A percentile compares a stretch with the other conserved stretches of the same genome.
Evolutionary conservation across 1,140 invertebrate genomes (phyloP).

Genomic region (Macrotrachela quadricornifera): DNA sequence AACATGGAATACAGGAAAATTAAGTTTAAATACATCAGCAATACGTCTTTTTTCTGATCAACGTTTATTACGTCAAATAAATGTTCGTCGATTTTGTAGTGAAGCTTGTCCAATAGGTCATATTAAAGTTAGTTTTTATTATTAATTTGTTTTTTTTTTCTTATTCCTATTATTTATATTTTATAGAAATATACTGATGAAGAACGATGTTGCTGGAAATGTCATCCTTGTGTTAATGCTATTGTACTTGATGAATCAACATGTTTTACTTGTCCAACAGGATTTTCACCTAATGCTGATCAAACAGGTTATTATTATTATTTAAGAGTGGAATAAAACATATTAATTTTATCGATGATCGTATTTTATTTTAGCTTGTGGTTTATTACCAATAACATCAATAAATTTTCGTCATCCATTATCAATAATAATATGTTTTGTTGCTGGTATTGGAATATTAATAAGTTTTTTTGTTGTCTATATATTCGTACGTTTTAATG

Average conservation of each 20-base stretch:
- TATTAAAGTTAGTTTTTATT: neutral
- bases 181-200: constrained; percentile 38
- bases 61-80: too few species aligned
- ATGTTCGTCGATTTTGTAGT: neutral
- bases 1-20: too few species aligned
- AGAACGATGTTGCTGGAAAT: constrained; percentile 46
- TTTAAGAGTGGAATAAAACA: too few species aligned
- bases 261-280: constrained; percentile 39
- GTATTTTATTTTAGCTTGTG: constrained; percentile 14
- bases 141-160: too few species aligned
- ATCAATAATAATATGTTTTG: constrained; percentile 38
- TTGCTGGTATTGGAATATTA: constrained; percentile 43
- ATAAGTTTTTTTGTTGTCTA: constrained; percentile 38
- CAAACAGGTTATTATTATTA: constrained; percentile 32
- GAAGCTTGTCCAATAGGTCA: constrained; percentile 4
- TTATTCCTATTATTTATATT: too few species aligned
- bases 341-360: too few species aligned
- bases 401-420: constrained; percentile 38
- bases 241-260: constrained; percentile 38
- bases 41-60: too few species aligned
- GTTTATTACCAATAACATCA: constrained; percentile 34
- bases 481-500: constrained; percentile 43
- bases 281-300: constrained; percentile 42
- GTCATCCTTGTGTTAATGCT: constrained; percentile 41
- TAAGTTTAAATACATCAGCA: too few species aligned